Evolutionary conservation across 2,888 invertebrate genomes (phyloP), one percentile per base, ranked within the genome.

Genomic region (Aquatica leii): DNA sequence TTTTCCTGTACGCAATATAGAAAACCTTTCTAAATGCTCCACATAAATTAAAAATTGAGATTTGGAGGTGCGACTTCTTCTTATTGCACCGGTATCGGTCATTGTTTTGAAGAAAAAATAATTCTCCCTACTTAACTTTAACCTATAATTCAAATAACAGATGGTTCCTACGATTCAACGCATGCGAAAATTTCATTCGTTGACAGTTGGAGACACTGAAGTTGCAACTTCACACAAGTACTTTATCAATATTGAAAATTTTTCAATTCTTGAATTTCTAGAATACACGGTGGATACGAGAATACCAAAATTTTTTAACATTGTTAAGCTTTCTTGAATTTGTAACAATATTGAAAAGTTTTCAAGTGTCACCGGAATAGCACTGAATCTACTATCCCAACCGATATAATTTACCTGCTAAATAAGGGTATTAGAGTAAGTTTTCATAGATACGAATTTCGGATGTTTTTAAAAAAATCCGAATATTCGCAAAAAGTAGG

Each of bases 31-130:
- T 37, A 37, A 37, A 37, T 37, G 37, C 37, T 37, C 37, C 37
- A 37, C 37, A 37, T 37, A 37, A 37, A 37, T 37, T 37, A 37
- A 37, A 37, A 37, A 37, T 37, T 37, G n/a, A 11, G 37, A 11
- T 37, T 37, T 37, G 37, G 37, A 37, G 37, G 37, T 37, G 37
- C 37, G 37, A 37, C 37, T 37, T 37, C 37, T 37, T 37, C 37
- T 37, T 37, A 37, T 37, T 37, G n/a, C 37, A 37, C 37, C 37
- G 37, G 37, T 37, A 37, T 12, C 37, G 37, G 37, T 12, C 37
- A 37, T 37, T 37, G 37, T 37, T 37, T 37, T 37, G 37, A 37
- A 37, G 37, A 37, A 37, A 37, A 37, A 37, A 37, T 37, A n/a
- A 37, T 37, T 37, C 37, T 37, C 37, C n/a, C 37, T 37, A 37